These are phyloP conservation scores for Megaceryle torquata DNA, from an alignment of 2,113 vertebrate genomes.

Conservation along the genomic window DNA sequence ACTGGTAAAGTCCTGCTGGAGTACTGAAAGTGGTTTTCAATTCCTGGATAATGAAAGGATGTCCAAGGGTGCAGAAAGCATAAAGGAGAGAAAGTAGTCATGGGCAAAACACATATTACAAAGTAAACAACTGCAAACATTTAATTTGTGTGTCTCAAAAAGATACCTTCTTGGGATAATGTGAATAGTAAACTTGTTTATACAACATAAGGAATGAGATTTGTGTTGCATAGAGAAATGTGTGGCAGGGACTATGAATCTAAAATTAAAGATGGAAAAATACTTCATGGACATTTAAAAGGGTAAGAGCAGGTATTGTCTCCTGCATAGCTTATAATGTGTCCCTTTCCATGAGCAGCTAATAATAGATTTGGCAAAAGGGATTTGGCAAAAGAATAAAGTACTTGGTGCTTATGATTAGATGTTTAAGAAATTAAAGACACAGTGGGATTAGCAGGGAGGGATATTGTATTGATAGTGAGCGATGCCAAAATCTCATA, in stretches of 20 bases:
- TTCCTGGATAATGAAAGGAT: neutral
- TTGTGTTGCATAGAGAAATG: neutral
- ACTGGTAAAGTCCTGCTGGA: neutral
- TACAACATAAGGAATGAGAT: neutral
- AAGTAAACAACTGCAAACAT: neutral
- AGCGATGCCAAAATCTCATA: neutral
- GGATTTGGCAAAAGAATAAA: slow-evolving; percentile 1
- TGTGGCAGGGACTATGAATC: neutral
- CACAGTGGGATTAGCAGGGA: neutral
- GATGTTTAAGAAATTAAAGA: slow-evolving; percentile 20
- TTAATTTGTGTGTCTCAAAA: neutral
- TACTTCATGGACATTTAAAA: neutral
- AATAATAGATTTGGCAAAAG: neutral
- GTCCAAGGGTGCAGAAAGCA: neutral
- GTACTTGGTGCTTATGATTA: neutral
- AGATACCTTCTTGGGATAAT: neutral
- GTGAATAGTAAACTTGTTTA: neutral
- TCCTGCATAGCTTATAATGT: neutral
- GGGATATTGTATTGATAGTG: neutral
- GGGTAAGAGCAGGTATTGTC: neutral
- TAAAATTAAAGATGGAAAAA: neutral
- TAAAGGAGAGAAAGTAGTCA: neutral
- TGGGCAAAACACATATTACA: neutral
- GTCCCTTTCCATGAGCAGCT: neutral
- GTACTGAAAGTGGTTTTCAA: neutral